A percentile compares a stretch with the other conserved stretches of the same genome.
phyloP scores from a whole-genome alignment of 2,888 invertebrate genomes.

The Latrodectus elegans region DNA sequence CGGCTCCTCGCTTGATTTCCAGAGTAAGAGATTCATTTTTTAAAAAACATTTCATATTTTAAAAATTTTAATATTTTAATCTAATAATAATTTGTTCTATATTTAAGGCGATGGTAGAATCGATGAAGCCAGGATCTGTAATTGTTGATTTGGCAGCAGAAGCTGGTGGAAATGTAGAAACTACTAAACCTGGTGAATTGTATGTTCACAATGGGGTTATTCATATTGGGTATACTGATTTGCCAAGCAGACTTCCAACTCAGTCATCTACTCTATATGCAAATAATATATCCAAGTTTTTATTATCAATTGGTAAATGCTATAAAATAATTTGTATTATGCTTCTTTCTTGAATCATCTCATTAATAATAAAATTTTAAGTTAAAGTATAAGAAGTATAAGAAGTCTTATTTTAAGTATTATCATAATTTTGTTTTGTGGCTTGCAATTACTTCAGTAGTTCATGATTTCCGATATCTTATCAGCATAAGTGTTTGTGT shows the following conservation, averaged over 20 bases:
- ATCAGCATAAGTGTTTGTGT: too few relatives aligned
- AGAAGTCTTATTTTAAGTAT: not conserved
- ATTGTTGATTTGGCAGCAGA: conserved; percentile 92
- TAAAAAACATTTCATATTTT: too few relatives aligned
- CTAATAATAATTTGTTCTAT: not conserved
- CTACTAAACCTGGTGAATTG: conserved; percentile 85
- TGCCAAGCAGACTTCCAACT: conserved; percentile 88
- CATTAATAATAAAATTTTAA: not conserved
- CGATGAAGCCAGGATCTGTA: conserved; percentile 91
- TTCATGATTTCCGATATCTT: too few relatives aligned
- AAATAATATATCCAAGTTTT: conserved; percentile 92
- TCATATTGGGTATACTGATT: conserved; percentile 89
- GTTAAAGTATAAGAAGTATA: not conserved
- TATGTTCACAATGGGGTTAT: conserved; percentile 85
- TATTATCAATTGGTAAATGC: conserved; percentile 84
- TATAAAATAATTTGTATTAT: too few relatives aligned
- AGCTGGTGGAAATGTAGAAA: conserved; percentile 89
- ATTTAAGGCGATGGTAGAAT: conserved; percentile 82
- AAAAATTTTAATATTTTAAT: not conserved
- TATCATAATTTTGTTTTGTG: not conserved
- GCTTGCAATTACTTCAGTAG: not conserved
- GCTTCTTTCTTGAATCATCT: too few relatives aligned
- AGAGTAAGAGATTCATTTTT: conserved; percentile 79
- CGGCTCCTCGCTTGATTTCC: conserved; percentile 85
- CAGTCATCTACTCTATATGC: conserved; percentile 90